phyloP scores from a whole-genome alignment of 1,140 invertebrate species.

The Paramacrobiotus metropolitanus region DNA sequence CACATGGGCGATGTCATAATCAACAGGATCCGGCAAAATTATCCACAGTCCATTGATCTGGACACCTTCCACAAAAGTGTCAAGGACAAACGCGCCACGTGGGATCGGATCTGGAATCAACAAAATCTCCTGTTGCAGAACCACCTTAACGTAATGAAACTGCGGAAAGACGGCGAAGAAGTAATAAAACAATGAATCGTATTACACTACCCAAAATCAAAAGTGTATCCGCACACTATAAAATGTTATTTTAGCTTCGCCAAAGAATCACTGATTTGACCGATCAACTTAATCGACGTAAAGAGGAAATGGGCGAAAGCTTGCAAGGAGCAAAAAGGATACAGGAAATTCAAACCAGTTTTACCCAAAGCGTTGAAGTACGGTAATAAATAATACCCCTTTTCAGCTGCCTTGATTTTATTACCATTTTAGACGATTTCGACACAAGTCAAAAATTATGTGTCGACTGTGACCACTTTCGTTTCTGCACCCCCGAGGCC shows the following conservation, averaged over 20 bases:
- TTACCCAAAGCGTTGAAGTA: background rate
- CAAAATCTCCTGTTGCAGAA: slow-evolving; percentile 35
- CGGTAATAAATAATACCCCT: background rate
- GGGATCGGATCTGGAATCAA: slow-evolving; percentile 35
- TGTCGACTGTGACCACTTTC: background rate
- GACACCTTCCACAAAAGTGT: background rate
- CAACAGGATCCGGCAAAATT: background rate
- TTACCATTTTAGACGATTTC: background rate
- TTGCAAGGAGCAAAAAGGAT: background rate
- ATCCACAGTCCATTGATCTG: background rate
- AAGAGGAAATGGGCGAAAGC: background rate
- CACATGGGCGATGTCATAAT: background rate
- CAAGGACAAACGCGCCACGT: slow-evolving; percentile 16
- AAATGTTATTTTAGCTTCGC: background rate
- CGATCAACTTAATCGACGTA: background rate
- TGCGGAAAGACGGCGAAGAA: background rate
- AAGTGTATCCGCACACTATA: background rate
- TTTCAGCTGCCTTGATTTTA: background rate
- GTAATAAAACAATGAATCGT: background rate
- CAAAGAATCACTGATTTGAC: background rate
- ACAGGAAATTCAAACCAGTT: background rate
- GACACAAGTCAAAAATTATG: background rate
- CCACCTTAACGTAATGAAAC: slow-evolving; percentile 25
- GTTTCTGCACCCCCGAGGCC: background rate
- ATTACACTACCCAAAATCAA: background rate